phyloP scores from a whole-genome alignment of 2,113 vertebrate species.

The Elanoides forficatus region DNA sequence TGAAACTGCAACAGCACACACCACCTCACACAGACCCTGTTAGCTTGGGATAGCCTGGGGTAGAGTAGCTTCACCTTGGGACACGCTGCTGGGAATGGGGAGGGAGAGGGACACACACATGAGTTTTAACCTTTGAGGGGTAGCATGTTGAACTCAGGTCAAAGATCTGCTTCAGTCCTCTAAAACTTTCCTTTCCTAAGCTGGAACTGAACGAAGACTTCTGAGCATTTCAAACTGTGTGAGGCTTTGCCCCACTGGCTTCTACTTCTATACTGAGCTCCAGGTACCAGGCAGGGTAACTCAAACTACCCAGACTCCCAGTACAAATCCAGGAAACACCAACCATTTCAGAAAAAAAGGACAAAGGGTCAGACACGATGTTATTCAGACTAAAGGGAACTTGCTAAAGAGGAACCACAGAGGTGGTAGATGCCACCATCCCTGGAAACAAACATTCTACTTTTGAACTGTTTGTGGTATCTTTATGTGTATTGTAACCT shows the following conservation, averaged over 20 bases:
- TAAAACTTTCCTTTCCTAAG: not conserved
- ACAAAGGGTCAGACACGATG: not conserved
- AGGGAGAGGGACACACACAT: fast-evolving
- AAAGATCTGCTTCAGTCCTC: not conserved
- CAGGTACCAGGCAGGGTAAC: not conserved
- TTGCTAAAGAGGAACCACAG: not conserved
- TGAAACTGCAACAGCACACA: not conserved
- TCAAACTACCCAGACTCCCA: not conserved
- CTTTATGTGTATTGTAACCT: not conserved
- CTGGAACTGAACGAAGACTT: not conserved
- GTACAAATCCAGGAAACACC: not conserved
- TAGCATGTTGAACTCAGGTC: not conserved
- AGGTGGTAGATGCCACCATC: not conserved
- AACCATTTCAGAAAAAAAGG: not conserved
- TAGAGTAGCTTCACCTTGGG: not conserved
- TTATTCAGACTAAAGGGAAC: not conserved
- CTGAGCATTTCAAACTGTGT: not conserved
- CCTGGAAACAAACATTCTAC: not conserved
- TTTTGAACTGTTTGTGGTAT: not conserved
- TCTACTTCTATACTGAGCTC: not conserved
- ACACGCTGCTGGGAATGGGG: not conserved
- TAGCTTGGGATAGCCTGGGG: not conserved
- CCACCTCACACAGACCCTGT: not conserved
- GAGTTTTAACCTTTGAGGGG: not conserved
- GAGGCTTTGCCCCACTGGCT: not conserved